Percentiles rank a stretch among this genome's conserved stretches.
These are phyloP conservation scores for Siderastrea radians DNA, from an alignment of 92 coral and sea anemone species.

Conservation along the genomic window DNA sequence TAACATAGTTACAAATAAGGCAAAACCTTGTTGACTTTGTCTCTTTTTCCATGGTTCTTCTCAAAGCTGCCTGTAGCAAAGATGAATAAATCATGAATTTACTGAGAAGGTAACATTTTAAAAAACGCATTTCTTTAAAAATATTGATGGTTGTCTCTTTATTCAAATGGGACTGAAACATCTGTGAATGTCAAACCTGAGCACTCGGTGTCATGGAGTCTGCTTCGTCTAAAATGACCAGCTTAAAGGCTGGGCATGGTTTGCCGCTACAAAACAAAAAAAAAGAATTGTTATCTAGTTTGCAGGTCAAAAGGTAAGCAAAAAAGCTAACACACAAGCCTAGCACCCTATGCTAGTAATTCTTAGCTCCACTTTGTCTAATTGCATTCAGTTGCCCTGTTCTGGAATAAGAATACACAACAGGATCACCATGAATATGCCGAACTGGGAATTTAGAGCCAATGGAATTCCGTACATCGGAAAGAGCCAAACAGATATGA, in stretches of 20 bases:
- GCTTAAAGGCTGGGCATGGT: conserved; percentile 96
- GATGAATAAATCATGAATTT: not conserved
- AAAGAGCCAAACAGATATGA: too few relatives aligned
- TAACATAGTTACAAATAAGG: conserved; percentile 97
- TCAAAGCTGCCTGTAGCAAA: conserved; percentile 85
- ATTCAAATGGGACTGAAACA: too few relatives aligned
- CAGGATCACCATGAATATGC: too few relatives aligned
- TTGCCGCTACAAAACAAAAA: conserved; percentile 80
- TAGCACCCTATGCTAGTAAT: too few relatives aligned
- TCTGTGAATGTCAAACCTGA: conserved; percentile 71
- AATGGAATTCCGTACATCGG: too few relatives aligned
- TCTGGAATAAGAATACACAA: too few relatives aligned
- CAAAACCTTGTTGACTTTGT: conserved; percentile 98
- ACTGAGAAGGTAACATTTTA: not conserved
- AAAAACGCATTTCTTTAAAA: not conserved
- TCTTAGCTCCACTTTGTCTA: too few relatives aligned
- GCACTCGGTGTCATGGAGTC: conserved; percentile 99
- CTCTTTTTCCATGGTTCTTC: conserved; percentile 98
- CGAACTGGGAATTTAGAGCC: too few relatives aligned
- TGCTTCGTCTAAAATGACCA: conserved; percentile 96
- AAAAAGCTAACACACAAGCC: not conserved
- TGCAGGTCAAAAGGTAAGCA: not conserved
- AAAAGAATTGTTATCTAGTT: not conserved
- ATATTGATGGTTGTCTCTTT: not conserved
- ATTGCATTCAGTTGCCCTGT: too few relatives aligned